phyloP scores from a whole-genome alignment of 2,113 vertebrate species.

The Paratilapia polleni region DNA sequence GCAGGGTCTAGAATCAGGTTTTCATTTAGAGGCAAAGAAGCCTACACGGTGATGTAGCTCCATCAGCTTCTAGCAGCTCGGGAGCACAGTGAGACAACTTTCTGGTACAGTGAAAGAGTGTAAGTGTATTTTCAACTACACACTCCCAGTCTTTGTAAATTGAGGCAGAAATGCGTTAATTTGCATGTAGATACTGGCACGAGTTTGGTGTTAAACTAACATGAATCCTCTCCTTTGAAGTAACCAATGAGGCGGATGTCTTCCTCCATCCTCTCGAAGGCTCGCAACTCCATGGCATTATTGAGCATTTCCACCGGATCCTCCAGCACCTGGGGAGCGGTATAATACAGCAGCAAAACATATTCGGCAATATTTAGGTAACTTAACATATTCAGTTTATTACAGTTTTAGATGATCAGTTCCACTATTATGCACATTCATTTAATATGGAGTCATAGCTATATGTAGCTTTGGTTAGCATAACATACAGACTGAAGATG shows the following conservation, averaged over 20 bases:
- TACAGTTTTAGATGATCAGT: not conserved
- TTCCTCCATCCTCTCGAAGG: conserved; percentile 93
- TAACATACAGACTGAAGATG: not conserved
- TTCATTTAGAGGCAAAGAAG: conserved; percentile 28
- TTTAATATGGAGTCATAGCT: not conserved
- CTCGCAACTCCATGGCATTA: conserved; percentile 90
- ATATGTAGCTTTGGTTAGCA: not conserved
- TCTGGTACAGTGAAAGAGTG: not conserved
- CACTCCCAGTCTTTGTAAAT: not conserved
- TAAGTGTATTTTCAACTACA: not conserved
- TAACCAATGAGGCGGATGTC: conserved; percentile 94
- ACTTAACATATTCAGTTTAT: not conserved
- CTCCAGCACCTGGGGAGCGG: conserved; percentile 86
- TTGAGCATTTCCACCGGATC: conserved; percentile 95
- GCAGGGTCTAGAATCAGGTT: conserved; percentile 53
- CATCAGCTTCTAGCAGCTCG: conserved; percentile 44
- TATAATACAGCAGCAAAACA: not conserved
- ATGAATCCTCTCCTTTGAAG: conserved; percentile 92
- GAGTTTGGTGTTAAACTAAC: conserved; percentile 77
- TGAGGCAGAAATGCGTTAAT: not conserved
- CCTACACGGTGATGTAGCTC: conserved; percentile 13
- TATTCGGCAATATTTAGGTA: not conserved
- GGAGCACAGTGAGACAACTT: not conserved
- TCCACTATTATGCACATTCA: not conserved
- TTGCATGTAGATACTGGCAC: not conserved